These are phyloP conservation scores for Ctenochaetus hawaiiensis DNA, from an alignment of 2,797 vertebrate species.

Conservation along the genomic window DNA sequence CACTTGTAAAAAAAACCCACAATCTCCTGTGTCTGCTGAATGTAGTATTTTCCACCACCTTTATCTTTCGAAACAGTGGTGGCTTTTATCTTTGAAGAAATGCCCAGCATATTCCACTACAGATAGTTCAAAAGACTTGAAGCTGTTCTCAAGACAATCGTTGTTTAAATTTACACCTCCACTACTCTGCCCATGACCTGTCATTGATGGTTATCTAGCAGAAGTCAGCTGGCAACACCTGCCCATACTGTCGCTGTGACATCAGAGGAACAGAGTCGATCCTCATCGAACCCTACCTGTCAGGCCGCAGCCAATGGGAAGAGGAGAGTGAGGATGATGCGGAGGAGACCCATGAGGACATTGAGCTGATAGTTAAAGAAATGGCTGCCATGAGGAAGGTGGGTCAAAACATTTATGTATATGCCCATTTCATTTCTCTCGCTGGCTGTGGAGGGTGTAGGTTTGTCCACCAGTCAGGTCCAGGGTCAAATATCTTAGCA, in stretches of 20 bases:
- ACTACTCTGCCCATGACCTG: conserved; percentile 18
- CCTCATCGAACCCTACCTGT: conserved; percentile 76
- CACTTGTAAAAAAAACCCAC: conserved; percentile 23
- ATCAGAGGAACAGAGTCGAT: conserved; percentile 88
- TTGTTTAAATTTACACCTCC: conserved; percentile 24
- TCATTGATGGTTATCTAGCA: conserved; percentile 60
- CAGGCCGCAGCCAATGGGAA: conserved; percentile 22
- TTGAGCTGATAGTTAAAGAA: conserved; percentile 77
- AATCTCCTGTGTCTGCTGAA: conserved; percentile 31
- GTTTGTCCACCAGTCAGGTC: neutral
- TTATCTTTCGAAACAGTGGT: conserved; percentile 10
- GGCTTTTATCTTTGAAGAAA: conserved; percentile 31
- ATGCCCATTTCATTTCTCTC: neutral
- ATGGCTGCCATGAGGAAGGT: conserved; percentile 81
- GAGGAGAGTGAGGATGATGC: conserved; percentile 17
- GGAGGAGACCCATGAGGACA: conserved; percentile 80
- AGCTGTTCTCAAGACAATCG: neutral
- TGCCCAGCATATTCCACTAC: conserved; percentile 45
- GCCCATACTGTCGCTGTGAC: conserved; percentile 91
- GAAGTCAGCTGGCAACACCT: conserved; percentile 87
- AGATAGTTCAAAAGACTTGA: conserved; percentile 13
- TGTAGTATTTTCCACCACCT: conserved; percentile 48
- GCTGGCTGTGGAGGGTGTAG: neutral
- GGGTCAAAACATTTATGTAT: conserved; percentile 10
- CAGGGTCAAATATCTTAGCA: neutral